phyloP scores from a whole-genome alignment of 1,140 invertebrate genomes.

The Heliothis virescens region DNA sequence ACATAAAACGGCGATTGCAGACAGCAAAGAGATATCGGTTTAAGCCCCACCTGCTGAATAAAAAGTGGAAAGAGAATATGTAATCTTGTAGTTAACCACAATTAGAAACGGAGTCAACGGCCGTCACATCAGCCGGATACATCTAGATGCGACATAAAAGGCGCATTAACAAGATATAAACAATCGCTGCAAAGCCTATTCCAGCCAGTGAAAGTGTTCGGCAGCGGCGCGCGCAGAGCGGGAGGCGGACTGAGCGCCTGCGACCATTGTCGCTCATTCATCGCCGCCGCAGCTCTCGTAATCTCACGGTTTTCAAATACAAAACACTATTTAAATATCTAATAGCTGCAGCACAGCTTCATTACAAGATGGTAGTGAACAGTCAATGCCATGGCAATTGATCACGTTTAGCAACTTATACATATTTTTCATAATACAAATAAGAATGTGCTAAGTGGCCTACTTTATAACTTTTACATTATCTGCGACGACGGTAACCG shows the following conservation, averaged over 20 bases:
- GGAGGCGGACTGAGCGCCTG: constrained; percentile 13
- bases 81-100: constrained; percentile 48
- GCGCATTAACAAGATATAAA: constrained; percentile 66
- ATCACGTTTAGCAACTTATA: neutral
- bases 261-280: constrained; percentile 43
- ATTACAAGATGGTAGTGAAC: neutral
- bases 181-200: constrained; percentile 65
- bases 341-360: neutral
- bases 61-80: constrained; percentile 40
- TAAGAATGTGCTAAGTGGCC: constrained; percentile 26
- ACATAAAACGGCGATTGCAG: neutral
- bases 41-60: constrained; percentile 42
- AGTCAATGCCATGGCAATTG: neutral
- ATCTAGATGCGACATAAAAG: constrained; percentile 66
- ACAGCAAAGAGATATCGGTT: constrained; percentile 12
- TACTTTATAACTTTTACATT: constrained; percentile 40
- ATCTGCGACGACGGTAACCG: constrained; percentile 12
- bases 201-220: constrained; percentile 68
- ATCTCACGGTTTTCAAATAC: constrained; percentile 42
- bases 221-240: constrained; percentile 19
- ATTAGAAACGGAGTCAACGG: constrained; percentile 67
- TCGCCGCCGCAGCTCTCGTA: constrained; percentile 22
- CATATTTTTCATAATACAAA: neutral
- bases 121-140: constrained; percentile 64
- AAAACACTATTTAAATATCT: constrained; percentile 17